A percentile compares a stretch with the other conserved stretches of the same genome.
phyloP scores from a whole-genome alignment of 1,140 invertebrate genomes.

The Tetraneura akinire region DNA sequence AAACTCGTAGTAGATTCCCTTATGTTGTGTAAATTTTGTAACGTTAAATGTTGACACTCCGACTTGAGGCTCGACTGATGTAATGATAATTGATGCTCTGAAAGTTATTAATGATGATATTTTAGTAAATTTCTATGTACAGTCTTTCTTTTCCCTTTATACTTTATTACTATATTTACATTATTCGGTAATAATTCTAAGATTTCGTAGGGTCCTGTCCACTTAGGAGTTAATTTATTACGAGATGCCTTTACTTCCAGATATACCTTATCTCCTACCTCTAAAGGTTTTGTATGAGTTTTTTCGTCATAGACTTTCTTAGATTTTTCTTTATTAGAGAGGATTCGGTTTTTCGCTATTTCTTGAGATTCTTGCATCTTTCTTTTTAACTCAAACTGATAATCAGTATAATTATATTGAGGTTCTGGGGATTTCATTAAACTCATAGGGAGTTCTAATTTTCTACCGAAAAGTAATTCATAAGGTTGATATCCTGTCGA shows the following conservation, averaged over 20 bases:
- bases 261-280: constrained; percentile 17
- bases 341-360: too few relatives aligned
- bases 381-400: constrained; percentile 4
- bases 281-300: background rate
- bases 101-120: background rate
- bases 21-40: background rate
- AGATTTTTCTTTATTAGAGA: background rate
- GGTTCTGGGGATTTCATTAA: background rate
- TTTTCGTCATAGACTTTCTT: constrained; percentile 1
- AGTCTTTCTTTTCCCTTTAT: background rate
- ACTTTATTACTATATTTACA: background rate
- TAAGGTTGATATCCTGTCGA: constrained; percentile 49
- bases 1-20: background rate
- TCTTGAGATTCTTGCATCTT: constrained; percentile 1
- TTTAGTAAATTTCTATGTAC: constrained; percentile 12
- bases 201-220: background rate
- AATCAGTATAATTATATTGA: background rate
- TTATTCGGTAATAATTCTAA: background rate
- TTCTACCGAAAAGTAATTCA: constrained; percentile 39
- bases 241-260: background rate
- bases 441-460: background rate
- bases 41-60: background rate
- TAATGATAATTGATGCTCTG: background rate
- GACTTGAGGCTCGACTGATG: background rate
- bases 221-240: constrained; percentile 3